Evolutionary conservation across 2,797 vertebrate species (phyloP), one percentile per base, ranked within the genome.

Genomic region (Phataginus tetradactyla): DNA sequence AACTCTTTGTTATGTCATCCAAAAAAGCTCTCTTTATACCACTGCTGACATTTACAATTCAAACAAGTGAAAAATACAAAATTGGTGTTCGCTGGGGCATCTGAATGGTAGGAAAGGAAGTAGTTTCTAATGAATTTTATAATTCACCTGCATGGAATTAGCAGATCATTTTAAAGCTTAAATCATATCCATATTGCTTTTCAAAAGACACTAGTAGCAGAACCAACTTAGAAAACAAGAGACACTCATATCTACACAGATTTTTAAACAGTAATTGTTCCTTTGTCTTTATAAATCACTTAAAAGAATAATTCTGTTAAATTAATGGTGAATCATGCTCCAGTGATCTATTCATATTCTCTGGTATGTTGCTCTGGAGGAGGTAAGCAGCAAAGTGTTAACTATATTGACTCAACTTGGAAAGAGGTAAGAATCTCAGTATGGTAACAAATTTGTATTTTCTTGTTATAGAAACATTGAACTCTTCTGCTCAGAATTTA

Each of bases 261-360:
- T 94, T 95, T 91, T 83, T 91, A 80, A 96, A 83, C 59, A 68
- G 64, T 92, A 94, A 97, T 97, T 97, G 95, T 94, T 96, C 57
- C 91, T 96, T 96, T 97, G 89, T 97, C 86, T 97, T 97, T 78
- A 90, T 96, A 97, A 96, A 93, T 93, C 89, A 64, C 80, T 72
- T 90, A 96, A 96, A 92, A 93, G 80, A 96, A 96, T 90, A 97
- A 95, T 96, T 75, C 86, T 94, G 84, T 94, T 97, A 97, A 97
- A 97, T 97, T 97, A 98, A 95, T 92, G 91, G 94, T 97, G 97
- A 97, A 88, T 97, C 96, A 97, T 88, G 95, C 95, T 96, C 90
- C 80, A 84, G 84, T 63, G 85, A 90, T 97, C 97, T 97, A 97
- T 96, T 98, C 97, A 94, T 96, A 96, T 87, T 90, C 91, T 69